Percentiles rank a stretch among this genome's conserved stretches.
These are phyloP conservation scores for Synergus gifuensis DNA, from an alignment of 2,888 invertebrate genomes.

Conservation along the genomic window DNA sequence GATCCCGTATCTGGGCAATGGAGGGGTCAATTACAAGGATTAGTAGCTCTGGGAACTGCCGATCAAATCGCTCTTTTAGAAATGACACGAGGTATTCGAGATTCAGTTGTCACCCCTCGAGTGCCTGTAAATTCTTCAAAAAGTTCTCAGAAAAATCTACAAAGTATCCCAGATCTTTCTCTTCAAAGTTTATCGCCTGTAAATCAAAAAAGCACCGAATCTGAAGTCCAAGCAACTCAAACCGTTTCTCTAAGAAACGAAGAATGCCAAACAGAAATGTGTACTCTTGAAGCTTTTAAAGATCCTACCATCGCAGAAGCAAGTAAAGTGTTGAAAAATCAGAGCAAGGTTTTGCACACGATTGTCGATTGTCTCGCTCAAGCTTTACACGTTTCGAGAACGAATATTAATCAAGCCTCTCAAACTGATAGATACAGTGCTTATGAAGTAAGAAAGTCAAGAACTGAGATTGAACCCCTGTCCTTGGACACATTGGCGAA, in stretches of 20 bases:
- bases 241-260: slow-evolving; percentile 56
- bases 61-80: slow-evolving; percentile 81
- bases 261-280: slow-evolving; percentile 71
- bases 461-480: slow-evolving; percentile 50
- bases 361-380: slow-evolving; percentile 65
- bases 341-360: slow-evolving; percentile 58
- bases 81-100: slow-evolving; percentile 72
- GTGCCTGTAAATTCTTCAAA: background rate
- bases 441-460: slow-evolving; percentile 38
- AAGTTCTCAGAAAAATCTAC: slow-evolving; percentile 11
- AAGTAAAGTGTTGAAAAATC: slow-evolving; percentile 34
- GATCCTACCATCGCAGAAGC: slow-evolving; percentile 49
- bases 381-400: slow-evolving; percentile 62
- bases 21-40: slow-evolving; percentile 80
- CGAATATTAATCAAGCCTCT: slow-evolving; percentile 58
- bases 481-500: slow-evolving; percentile 60
- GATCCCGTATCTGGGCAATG: slow-evolving; percentile 77
- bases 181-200: background rate
- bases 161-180: background rate
- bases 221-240: background rate
- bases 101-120: slow-evolving; percentile 54
- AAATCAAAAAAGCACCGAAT: background rate
- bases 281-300: slow-evolving; percentile 56
- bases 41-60: slow-evolving; percentile 82
- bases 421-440: slow-evolving; percentile 52